A percentile compares a stretch with the other conserved stretches of the same genome.
phyloP scores from a whole-genome alignment of 2,113 vertebrate genomes.

The Prietella phreatophila region DNA sequence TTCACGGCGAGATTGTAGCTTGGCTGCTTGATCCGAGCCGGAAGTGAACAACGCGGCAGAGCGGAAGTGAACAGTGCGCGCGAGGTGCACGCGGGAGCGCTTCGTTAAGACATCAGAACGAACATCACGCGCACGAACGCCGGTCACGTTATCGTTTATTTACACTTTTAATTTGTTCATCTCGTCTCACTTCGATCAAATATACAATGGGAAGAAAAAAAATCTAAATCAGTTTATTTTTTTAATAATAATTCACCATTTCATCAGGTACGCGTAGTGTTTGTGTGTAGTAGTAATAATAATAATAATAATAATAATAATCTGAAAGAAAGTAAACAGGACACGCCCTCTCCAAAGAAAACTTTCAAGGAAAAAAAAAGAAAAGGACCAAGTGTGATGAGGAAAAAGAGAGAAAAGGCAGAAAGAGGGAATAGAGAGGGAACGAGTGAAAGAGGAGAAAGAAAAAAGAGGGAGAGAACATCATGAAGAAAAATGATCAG shows the following conservation, averaged over 20 bases:
- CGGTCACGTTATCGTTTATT: too few species aligned
- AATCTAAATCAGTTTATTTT: too few species aligned
- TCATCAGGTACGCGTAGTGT: too few species aligned
- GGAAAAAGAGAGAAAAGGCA: too few species aligned
- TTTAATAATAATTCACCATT: too few species aligned
- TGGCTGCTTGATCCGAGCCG: slow-evolving; percentile 15
- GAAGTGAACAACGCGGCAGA: background rate
- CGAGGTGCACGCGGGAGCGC: background rate
- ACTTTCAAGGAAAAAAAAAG: background rate
- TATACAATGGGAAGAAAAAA: too few species aligned
- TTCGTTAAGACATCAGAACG: background rate
- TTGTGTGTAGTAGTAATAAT: background rate
- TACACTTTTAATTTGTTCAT: background rate
- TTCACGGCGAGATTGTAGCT: slow-evolving; percentile 13
- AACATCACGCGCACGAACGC: background rate
- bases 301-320: background rate
- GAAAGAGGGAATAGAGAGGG: background rate
- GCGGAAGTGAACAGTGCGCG: slow-evolving; percentile 14
- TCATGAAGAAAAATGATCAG: background rate
- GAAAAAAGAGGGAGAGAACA: background rate
- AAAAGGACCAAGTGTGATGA: too few species aligned
- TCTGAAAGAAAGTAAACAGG: background rate
- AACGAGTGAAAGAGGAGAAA: background rate
- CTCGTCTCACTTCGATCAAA: background rate
- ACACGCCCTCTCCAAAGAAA: background rate